Percentiles rank a stretch among this genome's conserved stretches.
Evolutionary conservation across 1,140 invertebrate species (phyloP).

Genomic region (Sarcophaga peregrina): DNA sequence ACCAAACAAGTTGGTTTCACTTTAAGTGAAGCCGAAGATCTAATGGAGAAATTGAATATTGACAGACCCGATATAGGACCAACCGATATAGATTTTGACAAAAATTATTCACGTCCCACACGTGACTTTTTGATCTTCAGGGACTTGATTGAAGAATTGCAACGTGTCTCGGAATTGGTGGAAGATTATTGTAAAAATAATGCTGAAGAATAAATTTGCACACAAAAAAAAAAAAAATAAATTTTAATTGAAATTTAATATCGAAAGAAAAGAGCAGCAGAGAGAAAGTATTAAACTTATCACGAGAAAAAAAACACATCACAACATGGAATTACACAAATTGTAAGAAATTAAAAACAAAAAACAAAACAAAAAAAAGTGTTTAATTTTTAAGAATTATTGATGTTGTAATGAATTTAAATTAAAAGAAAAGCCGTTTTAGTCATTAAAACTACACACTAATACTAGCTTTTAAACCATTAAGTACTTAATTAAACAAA

Average conservation of each 20-base stretch:
- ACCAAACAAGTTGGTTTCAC: not conserved
- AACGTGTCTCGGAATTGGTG: not conserved
- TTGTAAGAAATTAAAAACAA: constrained; percentile 15
- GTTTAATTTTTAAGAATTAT: constrained; percentile 23
- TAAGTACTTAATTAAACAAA: not conserved
- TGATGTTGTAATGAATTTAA: constrained; percentile 20
- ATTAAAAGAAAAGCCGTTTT: not conserved
- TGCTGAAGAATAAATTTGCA: not conserved
- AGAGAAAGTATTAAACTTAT: not conserved
- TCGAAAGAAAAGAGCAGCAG: not conserved
- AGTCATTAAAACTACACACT: not conserved
- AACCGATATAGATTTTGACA: not conserved
- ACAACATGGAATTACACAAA: constrained; percentile 16
- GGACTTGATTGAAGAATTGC: constrained; percentile 16
- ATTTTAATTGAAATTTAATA: not conserved
- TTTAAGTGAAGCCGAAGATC: not conserved
- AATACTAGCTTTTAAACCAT: too few species aligned
- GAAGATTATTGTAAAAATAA: constrained; percentile 8
- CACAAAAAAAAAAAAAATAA: not conserved
- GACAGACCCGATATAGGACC: not conserved
- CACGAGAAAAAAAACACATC: not conserved
- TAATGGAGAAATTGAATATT: not conserved
- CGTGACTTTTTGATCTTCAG: constrained; percentile 23
- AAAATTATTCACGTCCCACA: not conserved
- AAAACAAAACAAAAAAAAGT: not conserved